Base-by-base conservation (phyloP, 2,797 vertebrate genomes). In the Lepilemur ruficaudatus region DNA sequence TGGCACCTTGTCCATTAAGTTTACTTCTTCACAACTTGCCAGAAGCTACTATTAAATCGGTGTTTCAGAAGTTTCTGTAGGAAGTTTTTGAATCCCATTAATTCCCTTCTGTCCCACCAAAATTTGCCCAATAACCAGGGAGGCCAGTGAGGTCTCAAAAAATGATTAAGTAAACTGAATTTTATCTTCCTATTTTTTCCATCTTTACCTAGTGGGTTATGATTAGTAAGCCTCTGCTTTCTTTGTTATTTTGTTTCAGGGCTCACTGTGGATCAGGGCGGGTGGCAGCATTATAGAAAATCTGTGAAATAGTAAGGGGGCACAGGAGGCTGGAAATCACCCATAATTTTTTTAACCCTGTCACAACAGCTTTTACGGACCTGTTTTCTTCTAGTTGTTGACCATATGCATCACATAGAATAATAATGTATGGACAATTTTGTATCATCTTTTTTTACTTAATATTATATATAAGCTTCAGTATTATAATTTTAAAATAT, bases 401-500 rank as follows among this genome's bases (percentile, higher is more conserved):
- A 30, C 61, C 75, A 70, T 20, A 23, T 32, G 30, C 14, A 35
- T 78, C 13, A 32, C 30, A 59, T 70, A 73, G 22, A 89, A 55
- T 69, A 70, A 25, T 59, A 69, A 61, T 75, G 9, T 79, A 6
- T 87, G 20, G 61, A 83, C 23, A 84, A 35, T 11, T 76, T 86
- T 78, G 14, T 55, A 20, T 93, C 48, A 30, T 75, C 22, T 80
- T 48, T 88, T 93, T 61, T 35, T 4, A 57, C 12, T 91, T 88
- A 88, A 35, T 92, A 65, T 70, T 94, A n/a, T 81, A 86, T 75
- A 79, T 5, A 78, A 72, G 46, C 35, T 83, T 93, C 50, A 61
- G 89, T 85, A 83, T 65, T 95, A 22, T 35, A 76, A 65, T 82
- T 87, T 93, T 15, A 89, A 93, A 87, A 52, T 57, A 23, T 57